Conservation (phyloP, 2,797 vertebrate species). For the Tapirus indicus region DNA sequence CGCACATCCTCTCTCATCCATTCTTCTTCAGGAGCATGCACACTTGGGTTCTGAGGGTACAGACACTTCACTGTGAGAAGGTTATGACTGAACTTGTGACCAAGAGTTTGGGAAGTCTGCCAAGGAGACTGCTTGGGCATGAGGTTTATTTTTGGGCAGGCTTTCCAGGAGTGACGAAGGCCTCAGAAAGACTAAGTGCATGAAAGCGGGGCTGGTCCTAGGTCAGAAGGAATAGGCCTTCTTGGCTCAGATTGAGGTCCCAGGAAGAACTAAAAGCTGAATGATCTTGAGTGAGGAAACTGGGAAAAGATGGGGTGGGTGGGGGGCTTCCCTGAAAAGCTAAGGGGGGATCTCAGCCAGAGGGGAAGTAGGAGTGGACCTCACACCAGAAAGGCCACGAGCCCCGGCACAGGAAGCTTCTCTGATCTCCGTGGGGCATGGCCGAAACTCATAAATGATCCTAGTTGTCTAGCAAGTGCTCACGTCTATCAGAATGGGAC, state of each 20-base stretch:
- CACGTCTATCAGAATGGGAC: background rate
- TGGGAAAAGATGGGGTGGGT: background rate
- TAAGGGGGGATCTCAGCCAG: background rate
- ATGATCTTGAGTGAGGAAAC: background rate
- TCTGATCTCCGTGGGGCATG: rapidly evolving
- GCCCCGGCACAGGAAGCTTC: background rate
- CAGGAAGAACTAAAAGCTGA: background rate
- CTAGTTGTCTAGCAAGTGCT: background rate
- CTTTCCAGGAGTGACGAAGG: background rate
- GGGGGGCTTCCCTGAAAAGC: background rate
- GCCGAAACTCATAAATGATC: background rate
- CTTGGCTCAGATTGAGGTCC: background rate
- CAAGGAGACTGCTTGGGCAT: background rate
- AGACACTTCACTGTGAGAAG: background rate
- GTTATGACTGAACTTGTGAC: background rate
- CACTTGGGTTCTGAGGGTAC: background rate
- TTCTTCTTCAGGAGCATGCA: background rate
- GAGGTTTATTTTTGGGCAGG: background rate
- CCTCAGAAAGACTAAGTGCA: background rate
- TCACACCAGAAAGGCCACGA: background rate
- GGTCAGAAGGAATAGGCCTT: background rate
- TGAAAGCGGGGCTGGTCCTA: background rate
- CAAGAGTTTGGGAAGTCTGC: background rate
- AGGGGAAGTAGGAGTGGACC: background rate
- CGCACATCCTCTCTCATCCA: rapidly evolving